These are phyloP conservation scores for Cephus pulcher DNA, from an alignment of 2,888 invertebrate species.

Conservation along the genomic window DNA sequence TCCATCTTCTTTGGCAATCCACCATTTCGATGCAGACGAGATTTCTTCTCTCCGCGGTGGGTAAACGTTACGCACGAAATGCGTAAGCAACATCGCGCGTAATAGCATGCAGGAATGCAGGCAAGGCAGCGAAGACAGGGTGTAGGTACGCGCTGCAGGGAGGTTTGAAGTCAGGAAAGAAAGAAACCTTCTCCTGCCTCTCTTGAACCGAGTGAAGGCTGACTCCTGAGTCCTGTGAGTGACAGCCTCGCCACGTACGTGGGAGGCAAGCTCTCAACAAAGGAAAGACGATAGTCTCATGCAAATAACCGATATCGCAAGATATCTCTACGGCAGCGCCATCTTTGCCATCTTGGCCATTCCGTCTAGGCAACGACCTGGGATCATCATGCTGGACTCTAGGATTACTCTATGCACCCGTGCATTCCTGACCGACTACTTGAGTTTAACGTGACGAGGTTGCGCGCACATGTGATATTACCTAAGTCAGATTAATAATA, in stretches of 20 bases:
- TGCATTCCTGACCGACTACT: not conserved
- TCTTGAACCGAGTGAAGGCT: conserved; percentile 37
- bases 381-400: not conserved
- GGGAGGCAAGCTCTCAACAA: conserved; percentile 61
- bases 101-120: conserved; percentile 65
- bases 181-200: conserved; percentile 30
- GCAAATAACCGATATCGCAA: conserved; percentile 52
- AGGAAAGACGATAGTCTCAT: conserved; percentile 58
- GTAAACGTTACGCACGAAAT: conserved; percentile 48
- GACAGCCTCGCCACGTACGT: conserved; percentile 61
- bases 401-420: not conserved
- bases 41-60: conserved; percentile 19
- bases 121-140: conserved; percentile 54
- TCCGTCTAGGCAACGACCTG: not conserved
- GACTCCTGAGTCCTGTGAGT: conserved; percentile 57
- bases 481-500: not conserved
- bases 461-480: not conserved
- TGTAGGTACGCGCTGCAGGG: conserved; percentile 51
- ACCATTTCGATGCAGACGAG: too few relatives aligned
- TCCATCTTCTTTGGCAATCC: too few relatives aligned
- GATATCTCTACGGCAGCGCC: conserved; percentile 22
- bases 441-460: not conserved
- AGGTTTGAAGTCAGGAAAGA: conserved; percentile 46
- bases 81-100: conserved; percentile 50
- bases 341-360: too few relatives aligned